Evolutionary conservation across 2,888 invertebrate species (phyloP), one percentile per base, ranked within the genome.

Genomic region (Diplolepis rosae): DNA sequence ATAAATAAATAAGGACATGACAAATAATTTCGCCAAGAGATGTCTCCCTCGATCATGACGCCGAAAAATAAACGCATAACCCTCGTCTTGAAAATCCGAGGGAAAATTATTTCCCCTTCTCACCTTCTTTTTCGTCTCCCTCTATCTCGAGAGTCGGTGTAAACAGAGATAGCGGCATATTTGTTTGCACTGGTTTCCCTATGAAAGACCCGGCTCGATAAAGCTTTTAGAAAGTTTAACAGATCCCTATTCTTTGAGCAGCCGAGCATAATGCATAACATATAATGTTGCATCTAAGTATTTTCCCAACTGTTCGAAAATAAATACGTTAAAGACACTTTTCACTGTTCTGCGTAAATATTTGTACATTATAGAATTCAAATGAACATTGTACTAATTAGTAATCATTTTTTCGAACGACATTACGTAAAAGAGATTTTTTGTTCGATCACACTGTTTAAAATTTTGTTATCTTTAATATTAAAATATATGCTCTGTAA

Each of bases 131-230:
- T 15, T n/a, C 39, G 7, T 61, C 54, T 32, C 54, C 4, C n/a
- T 39, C 61, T 24, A 39, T 42, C 39, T 42, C 39, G 4, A 7
- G 69, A 56, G 69, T 72, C 68, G 69, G 72, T 68, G 69, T 27
- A 67, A 75, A 71, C 71, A 66, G 66, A 70, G 68, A 73, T 70
- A 65, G 72, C 72, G 67, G 72, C 73, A 72, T 81, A 80, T 82
- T 82, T 82, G 79, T 82, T 81, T 80, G 76, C 75, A 70, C 76
- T 81, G 76, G 80, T 78, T 78, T 80, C 71, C 76, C 70, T 66
- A 35, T 73, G 76, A 80, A 80, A 70, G 71, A 28, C 67, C 52
- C 27, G 66, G 48, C 39, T 61, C 65, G 72, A 73, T 72, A 73
- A 76, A 69, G 67, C 67, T 72, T 42, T 65, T 39, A 72, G 65